phyloP scores from a whole-genome alignment of 2,113 vertebrate species.

The Picathartes gymnocephalus region DNA sequence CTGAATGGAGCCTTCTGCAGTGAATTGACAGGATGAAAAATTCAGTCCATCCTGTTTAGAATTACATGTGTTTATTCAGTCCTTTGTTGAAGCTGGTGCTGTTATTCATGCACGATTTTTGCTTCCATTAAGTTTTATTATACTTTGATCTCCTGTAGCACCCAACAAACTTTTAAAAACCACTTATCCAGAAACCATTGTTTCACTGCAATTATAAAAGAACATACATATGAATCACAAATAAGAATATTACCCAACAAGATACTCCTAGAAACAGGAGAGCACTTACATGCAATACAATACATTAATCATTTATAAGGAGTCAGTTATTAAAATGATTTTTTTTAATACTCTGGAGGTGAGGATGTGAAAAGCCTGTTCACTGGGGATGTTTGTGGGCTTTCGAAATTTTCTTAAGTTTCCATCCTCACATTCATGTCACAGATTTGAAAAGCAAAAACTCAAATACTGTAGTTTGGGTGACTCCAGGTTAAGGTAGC shows the following conservation, averaged over 20 bases:
- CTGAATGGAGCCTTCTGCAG: neutral
- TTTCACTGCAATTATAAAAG: slow-evolving; percentile 51
- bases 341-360: neutral
- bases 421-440: neutral
- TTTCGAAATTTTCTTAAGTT: neutral
- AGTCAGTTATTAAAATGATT: neutral
- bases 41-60: slow-evolving; percentile 12
- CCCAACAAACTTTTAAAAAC: slow-evolving; percentile 19
- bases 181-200: neutral
- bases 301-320: slow-evolving; percentile 46
- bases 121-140: slow-evolving; percentile 32
- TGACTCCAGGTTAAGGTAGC: neutral
- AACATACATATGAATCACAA: slow-evolving; percentile 24
- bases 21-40: neutral
- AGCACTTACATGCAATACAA: slow-evolving; percentile 21
- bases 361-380: neutral
- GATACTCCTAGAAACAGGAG: slow-evolving; percentile 39
- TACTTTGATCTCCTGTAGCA: slow-evolving; percentile 10
- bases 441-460: neutral
- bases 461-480: neutral
- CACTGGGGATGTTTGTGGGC: neutral
- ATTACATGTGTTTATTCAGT: neutral
- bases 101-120: neutral
- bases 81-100: neutral
- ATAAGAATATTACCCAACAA: slow-evolving; percentile 29